Evolutionary conservation across 2,888 invertebrate genomes (phyloP).

Genomic region (Junonia oenone): DNA sequence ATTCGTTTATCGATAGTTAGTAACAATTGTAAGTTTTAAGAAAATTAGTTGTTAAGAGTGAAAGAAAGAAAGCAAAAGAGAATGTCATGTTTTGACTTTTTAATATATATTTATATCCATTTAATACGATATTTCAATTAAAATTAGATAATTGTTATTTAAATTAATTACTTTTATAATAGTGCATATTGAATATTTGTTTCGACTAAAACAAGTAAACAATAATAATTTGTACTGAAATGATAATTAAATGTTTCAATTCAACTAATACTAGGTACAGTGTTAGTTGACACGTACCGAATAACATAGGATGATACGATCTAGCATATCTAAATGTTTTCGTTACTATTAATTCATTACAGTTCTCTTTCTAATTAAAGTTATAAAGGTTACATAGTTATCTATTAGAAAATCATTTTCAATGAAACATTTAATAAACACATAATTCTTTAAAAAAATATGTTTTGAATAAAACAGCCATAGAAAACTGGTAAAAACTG

Average conservation of each 20-base stretch:
- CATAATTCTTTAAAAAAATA: no score
- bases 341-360: background rate
- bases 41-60: background rate
- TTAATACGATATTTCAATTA: background rate
- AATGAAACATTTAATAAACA: no score
- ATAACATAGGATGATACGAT: conserved; percentile 3
- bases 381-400: no score
- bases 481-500: no score
- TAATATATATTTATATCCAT: background rate
- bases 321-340: conserved; percentile 1
- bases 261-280: background rate
- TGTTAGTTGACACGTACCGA: background rate
- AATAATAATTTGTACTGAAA: background rate
- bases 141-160: no score
- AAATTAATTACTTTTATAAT: background rate
- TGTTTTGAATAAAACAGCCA: no score
- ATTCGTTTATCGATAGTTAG: background rate
- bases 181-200: background rate
- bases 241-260: background rate
- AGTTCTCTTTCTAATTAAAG: no score
- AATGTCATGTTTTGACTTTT: background rate
- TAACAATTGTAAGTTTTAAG: background rate
- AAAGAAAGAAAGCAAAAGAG: background rate
- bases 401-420: no score
- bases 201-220: background rate